Percentiles rank a stretch among this genome's conserved stretches.
phyloP scores from a whole-genome alignment of 2,888 invertebrate species.

The Andrena chrysosceles region DNA sequence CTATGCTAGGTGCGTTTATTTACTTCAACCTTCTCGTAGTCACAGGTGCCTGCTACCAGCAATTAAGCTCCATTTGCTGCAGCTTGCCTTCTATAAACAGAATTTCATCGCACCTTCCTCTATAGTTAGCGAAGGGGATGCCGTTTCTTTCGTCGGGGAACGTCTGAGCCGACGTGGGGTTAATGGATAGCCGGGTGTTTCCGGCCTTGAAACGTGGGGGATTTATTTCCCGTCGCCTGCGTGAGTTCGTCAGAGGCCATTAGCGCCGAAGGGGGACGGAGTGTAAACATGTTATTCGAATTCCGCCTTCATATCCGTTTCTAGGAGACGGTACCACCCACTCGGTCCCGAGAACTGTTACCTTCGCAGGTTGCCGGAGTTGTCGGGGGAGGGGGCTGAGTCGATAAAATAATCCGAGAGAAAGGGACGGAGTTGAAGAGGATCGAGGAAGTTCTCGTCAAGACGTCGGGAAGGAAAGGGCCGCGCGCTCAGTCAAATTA shows the following conservation, averaged over 20 bases:
- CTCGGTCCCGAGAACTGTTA: slow-evolving; percentile 46
- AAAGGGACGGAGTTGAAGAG: not conserved
- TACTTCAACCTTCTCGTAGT: no score
- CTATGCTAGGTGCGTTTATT: no score
- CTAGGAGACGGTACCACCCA: slow-evolving; percentile 57
- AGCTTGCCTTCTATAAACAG: slow-evolving; percentile 5
- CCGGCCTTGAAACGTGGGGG: slow-evolving; percentile 29
- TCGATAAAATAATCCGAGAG: slow-evolving; percentile 36
- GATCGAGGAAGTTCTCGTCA: slow-evolving; percentile 7
- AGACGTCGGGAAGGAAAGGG: slow-evolving; percentile 30
- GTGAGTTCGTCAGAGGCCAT: slow-evolving; percentile 70
- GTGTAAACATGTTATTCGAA: slow-evolving; percentile 80
- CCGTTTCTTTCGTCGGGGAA: not conserved
- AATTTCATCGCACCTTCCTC: slow-evolving; percentile 1
- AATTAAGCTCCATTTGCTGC: not conserved
- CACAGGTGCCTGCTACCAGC: no score
- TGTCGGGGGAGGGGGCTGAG: slow-evolving; percentile 14
- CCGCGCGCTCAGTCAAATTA: slow-evolving; percentile 43
- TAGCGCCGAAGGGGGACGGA: slow-evolving; percentile 69
- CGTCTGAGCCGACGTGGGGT: not conserved
- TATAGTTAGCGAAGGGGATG: not conserved
- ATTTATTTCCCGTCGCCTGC: slow-evolving; percentile 56
- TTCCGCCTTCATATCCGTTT: slow-evolving; percentile 80
- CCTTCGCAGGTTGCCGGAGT: slow-evolving; percentile 37
- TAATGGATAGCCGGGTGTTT: slow-evolving; percentile 46